These are phyloP conservation scores for Upupa epops DNA, from an alignment of 2,113 vertebrate species.

Conservation along the genomic window DNA sequence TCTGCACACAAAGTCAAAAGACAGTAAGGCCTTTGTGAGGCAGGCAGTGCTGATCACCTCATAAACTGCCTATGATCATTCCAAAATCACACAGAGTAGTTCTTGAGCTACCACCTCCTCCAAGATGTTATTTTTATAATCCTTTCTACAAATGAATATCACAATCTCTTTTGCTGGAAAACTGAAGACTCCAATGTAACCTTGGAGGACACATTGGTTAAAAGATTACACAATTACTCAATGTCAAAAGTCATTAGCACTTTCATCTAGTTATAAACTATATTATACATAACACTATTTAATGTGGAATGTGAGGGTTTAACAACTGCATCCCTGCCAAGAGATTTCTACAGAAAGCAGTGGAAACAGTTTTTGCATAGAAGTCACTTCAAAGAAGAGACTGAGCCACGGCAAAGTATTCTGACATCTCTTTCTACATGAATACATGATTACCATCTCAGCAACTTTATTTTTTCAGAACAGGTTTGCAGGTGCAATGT, in stretches of 20 bases:
- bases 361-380: neutral
- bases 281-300: neutral
- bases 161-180: neutral
- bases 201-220: neutral
- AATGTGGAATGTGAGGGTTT: neutral
- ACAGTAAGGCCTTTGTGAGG: neutral
- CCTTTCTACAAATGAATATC: neutral
- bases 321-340: neutral
- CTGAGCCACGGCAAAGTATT: neutral
- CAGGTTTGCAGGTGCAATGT: neutral
- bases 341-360: neutral
- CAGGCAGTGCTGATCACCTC: neutral
- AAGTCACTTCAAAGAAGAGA: neutral
- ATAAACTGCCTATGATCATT: neutral
- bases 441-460: neutral
- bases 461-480: neutral
- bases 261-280: neutral
- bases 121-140: neutral
- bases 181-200: neutral
- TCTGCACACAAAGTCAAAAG: neutral
- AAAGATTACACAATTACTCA: neutral
- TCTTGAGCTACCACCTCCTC: neutral
- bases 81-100: neutral
- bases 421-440: neutral
- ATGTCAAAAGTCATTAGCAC: neutral